phyloP scores from a whole-genome alignment of 2,797 vertebrate genomes.

The Sebastes kiyomatsui region DNA sequence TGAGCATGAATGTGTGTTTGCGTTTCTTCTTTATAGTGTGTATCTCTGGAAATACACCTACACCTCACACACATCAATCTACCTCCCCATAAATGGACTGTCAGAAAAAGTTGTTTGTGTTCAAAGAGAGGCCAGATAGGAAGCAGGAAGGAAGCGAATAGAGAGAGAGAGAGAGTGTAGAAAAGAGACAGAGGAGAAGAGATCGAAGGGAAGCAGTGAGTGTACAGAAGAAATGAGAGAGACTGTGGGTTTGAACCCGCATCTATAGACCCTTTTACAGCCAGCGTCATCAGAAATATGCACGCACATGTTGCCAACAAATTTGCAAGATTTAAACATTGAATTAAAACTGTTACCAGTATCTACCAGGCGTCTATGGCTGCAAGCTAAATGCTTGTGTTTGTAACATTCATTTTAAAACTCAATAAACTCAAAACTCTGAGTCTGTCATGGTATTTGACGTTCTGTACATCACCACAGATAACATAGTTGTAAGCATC shows the following conservation, averaged over 20 bases:
- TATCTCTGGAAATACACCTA: slow-evolving; percentile 29
- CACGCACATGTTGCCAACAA: no score
- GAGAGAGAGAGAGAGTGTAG: background rate
- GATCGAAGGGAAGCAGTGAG: slow-evolving; percentile 1
- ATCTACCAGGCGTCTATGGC: no score
- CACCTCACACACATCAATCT: slow-evolving; percentile 51
- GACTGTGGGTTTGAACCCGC: background rate
- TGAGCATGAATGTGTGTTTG: background rate
- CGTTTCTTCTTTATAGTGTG: slow-evolving; percentile 19
- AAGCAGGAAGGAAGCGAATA: slow-evolving; percentile 33
- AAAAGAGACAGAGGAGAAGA: slow-evolving; percentile 1
- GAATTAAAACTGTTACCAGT: no score
- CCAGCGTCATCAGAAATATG: no score
- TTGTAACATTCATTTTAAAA: no score
- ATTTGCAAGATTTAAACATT: no score
- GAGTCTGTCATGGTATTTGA: no score
- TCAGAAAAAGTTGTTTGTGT: slow-evolving; percentile 49
- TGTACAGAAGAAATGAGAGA: background rate
- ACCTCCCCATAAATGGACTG: slow-evolving; percentile 37
- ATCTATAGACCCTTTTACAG: background rate
- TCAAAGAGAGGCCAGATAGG: slow-evolving; percentile 43
- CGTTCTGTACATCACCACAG: no score
- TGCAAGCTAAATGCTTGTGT: no score
- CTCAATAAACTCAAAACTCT: no score
- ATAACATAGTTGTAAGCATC: no score